phyloP scores from a whole-genome alignment of 2,113 vertebrate species.

The Setophaga coronata region DNA sequence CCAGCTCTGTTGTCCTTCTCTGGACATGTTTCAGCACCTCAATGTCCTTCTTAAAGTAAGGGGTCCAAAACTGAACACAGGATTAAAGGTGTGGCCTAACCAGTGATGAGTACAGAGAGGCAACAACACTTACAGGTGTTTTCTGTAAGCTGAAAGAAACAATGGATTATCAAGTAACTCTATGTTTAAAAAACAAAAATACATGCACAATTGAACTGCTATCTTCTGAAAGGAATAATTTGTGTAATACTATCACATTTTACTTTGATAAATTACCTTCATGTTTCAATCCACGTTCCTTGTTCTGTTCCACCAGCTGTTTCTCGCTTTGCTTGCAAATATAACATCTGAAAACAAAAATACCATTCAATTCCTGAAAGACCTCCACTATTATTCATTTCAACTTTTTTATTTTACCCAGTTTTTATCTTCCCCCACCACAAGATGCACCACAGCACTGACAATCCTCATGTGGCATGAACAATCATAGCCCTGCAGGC shows the following conservation, averaged over 20 bases:
- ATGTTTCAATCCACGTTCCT: slow-evolving; percentile 43
- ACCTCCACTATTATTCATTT: background rate
- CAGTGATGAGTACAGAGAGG: background rate
- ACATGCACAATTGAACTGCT: background rate
- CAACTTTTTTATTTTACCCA: background rate
- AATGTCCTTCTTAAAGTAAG: background rate
- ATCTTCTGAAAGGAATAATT: background rate
- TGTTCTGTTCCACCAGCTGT: slow-evolving; percentile 66
- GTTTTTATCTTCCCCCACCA: background rate
- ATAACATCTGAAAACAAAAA: slow-evolving; percentile 69
- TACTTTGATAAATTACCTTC: slow-evolving; percentile 48
- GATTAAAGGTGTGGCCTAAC: background rate
- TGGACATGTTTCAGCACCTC: background rate
- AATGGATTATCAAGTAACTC: background rate
- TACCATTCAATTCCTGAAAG: background rate
- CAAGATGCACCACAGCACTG: background rate
- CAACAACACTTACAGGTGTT: fast-evolving
- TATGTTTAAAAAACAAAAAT: background rate
- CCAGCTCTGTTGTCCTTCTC: background rate
- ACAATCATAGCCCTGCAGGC: background rate
- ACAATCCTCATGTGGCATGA: background rate
- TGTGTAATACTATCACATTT: background rate
- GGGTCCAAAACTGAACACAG: background rate
- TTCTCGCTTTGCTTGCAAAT: slow-evolving; percentile 74
- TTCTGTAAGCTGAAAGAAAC: background rate